Conservation (phyloP, 1,140 invertebrate genomes). For the Bradysia coprophila region DNA sequence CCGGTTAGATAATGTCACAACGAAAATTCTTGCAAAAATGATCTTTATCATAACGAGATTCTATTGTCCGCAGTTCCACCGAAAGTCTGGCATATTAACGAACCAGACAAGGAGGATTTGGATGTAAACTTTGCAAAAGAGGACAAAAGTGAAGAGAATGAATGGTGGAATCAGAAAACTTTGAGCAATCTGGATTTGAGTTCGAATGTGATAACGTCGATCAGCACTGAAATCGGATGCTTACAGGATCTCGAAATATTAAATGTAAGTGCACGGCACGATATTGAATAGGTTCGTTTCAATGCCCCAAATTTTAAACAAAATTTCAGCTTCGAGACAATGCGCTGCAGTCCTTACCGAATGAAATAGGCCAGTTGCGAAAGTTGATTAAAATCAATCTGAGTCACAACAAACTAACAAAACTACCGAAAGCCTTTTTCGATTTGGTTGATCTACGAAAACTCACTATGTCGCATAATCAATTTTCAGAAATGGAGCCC, state of each 20-base stretch:
- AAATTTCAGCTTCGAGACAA: slow-evolving; percentile 56
- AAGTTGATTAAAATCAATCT: slow-evolving; percentile 59
- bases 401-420: slow-evolving; percentile 53
- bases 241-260: slow-evolving; percentile 49
- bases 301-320: background rate
- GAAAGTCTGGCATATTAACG: slow-evolving; percentile 63
- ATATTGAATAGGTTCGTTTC: background rate
- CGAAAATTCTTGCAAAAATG: no score
- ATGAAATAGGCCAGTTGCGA: slow-evolving; percentile 55
- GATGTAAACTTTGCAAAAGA: slow-evolving; percentile 40
- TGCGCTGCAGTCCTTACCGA: slow-evolving; percentile 44
- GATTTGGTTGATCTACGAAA: slow-evolving; percentile 42
- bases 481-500: slow-evolving; percentile 34
- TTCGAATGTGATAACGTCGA: slow-evolving; percentile 46
- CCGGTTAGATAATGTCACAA: no score
- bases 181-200: slow-evolving; percentile 63
- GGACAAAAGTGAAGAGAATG: slow-evolving; percentile 33
- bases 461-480: slow-evolving; percentile 51
- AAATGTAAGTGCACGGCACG: slow-evolving; percentile 33
- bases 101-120: slow-evolving; percentile 43
- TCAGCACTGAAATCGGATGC: slow-evolving; percentile 49
- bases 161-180: slow-evolving; percentile 75
- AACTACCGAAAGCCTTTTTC: slow-evolving; percentile 42
- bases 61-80: no score
- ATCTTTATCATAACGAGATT: no score